Evolutionary conservation across 2,888 invertebrate species (phyloP), one percentile per base, ranked within the genome.

Genomic region (Aphelenchoides bicaudatus): DNA sequence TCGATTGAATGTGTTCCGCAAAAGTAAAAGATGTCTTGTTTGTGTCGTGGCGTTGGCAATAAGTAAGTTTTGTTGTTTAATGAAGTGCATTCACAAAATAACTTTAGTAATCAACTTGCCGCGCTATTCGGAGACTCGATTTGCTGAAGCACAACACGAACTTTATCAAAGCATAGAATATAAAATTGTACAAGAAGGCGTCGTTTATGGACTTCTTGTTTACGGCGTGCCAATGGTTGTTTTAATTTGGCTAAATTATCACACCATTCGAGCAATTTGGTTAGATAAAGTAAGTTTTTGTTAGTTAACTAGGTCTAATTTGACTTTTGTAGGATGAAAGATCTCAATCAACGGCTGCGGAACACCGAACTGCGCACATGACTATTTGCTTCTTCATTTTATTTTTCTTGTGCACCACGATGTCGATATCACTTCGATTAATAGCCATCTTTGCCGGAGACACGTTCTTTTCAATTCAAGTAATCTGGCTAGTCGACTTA

Each of bases 231-330:
- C 72, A 13, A 65, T 71, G 34, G 31, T 51, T 39, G 49, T 70
- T n/a, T 64, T 71, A 13, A 21, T 73, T 6, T 73, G 70, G 71
- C 43, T 71, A n/a, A 71, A 71, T 52, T 56, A 61, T 39, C 62
- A 65, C 54, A 71, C 63, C 10, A 31, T 69, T 23, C 46, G 50
- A 19, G 55, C 72, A 5, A 48, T 72, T 8, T 16, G 47, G n/a
- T 16, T 51, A n/a, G 65, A 71, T 54, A 47, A 70, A 30, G 70
- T 67, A 66, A 16, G 28, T 30, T 23, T 39, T 38, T 25, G n/a
- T n/a, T n/a, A n/a, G n/a, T n/a, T n/a, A n/a, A n/a, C n/a, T n/a
- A n/a, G n/a, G n/a, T n/a, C n/a, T n/a, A n/a, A 39, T 46, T n/a
- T n/a, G 28, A 16, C 16, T n/a, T 19, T 62, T 62, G 34, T 29